phyloP scores from a whole-genome alignment of 1,140 invertebrate genomes.

The Anastrepha ludens region DNA sequence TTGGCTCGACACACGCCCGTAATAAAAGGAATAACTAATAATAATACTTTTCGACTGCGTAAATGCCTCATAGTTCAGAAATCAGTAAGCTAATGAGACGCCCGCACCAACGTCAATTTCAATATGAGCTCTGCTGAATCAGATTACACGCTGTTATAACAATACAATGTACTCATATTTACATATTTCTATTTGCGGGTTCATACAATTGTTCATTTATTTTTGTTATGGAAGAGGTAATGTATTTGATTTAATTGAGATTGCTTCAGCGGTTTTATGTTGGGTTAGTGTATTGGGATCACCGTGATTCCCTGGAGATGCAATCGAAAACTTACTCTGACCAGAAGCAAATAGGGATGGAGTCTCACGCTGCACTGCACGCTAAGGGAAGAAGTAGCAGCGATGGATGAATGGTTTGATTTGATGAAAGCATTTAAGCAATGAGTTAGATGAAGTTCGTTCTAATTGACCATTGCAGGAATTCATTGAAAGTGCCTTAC shows the following conservation, averaged over 20 bases:
- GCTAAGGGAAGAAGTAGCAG: neutral
- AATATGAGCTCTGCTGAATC: neutral
- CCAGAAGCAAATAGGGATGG: neutral
- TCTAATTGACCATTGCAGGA: slow-evolving; percentile 1
- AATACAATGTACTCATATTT: neutral
- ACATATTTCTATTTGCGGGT: neutral
- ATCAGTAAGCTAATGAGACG: slow-evolving; percentile 28
- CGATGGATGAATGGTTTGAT: neutral
- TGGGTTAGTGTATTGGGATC: slow-evolving; percentile 27
- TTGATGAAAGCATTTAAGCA: slow-evolving; percentile 24
- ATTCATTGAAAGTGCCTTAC: neutral
- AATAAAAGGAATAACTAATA: too few species aligned
- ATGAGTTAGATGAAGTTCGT: neutral
- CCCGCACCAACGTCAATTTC: neutral
- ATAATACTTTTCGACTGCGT: too few species aligned
- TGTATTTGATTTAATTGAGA: slow-evolving; percentile 35
- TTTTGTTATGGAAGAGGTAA: neutral
- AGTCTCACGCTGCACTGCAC: neutral
- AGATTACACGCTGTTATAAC: neutral
- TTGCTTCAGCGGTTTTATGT: slow-evolving; percentile 7
- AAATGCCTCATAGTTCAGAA: neutral
- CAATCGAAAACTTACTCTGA: neutral
- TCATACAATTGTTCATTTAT: slow-evolving; percentile 19
- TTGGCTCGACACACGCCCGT: too few species aligned
- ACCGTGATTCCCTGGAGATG: neutral